A percentile compares a stretch with the other conserved stretches of the same genome.
Evolutionary conservation across 2,888 invertebrate genomes (phyloP).

Genomic region (Mystacides longicornis): DNA sequence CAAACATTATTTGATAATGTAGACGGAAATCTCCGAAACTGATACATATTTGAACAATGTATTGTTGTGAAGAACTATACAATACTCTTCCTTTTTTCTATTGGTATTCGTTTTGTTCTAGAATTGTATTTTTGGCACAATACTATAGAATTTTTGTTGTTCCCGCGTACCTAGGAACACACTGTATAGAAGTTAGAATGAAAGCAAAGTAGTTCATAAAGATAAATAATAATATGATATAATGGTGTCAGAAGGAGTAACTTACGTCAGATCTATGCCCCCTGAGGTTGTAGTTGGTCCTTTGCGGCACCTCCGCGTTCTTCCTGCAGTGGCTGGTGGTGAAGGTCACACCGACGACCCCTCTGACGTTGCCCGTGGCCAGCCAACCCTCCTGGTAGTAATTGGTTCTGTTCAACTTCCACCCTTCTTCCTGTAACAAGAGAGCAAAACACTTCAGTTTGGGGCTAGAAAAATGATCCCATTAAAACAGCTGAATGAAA

Average conservation of each 20-base stretch:
- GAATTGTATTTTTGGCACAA: neutral
- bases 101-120: too few species aligned
- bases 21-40: too few species aligned
- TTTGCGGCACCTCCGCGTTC: constrained; percentile 75
- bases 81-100: too few species aligned
- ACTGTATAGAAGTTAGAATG: neutral
- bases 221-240: neutral
- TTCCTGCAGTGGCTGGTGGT: constrained; percentile 89
- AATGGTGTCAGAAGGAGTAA: too few species aligned
- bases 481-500: too few species aligned
- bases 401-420: constrained; percentile 91
- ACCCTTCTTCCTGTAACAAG: constrained; percentile 75
- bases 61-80: too few species aligned
- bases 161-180: neutral
- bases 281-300: constrained; percentile 94
- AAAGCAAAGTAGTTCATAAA: too few species aligned
- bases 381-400: constrained; percentile 98
- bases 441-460: constrained; percentile 26
- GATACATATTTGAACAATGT: too few species aligned
- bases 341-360: constrained; percentile 93
- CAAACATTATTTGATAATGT: too few species aligned
- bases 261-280: constrained; percentile 93
- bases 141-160: neutral
- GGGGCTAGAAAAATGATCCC: neutral
- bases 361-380: constrained; percentile 89